Percentiles rank a stretch among this genome's conserved stretches.
Evolutionary conservation across 2,113 vertebrate species (phyloP).

Genomic region (Crocuta crocuta): DNA sequence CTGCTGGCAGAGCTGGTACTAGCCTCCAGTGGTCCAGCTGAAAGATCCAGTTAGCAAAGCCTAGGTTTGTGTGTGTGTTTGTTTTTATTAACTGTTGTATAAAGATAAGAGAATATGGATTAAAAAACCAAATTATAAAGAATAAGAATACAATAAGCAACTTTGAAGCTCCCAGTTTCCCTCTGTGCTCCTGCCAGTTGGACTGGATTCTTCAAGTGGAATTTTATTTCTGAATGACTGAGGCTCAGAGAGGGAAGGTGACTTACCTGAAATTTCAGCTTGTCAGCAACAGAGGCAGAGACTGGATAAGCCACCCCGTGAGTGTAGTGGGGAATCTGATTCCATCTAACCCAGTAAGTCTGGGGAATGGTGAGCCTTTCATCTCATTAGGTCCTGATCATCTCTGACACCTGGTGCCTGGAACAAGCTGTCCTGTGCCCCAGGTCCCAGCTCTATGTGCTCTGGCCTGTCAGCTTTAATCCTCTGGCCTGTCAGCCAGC

Average conservation of each 20-base stretch:
- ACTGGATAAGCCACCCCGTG: background rate
- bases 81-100: slow-evolving; percentile 33
- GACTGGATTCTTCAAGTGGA: background rate
- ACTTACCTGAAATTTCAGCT: slow-evolving; percentile 14
- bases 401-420: slow-evolving; percentile 65
- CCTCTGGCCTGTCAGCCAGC: slow-evolving; percentile 48
- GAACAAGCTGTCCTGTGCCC: slow-evolving; percentile 77
- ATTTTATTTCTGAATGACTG: slow-evolving; percentile 56
- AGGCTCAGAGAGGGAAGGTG: background rate
- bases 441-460: slow-evolving; percentile 29
- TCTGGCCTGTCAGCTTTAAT: slow-evolving; percentile 64
- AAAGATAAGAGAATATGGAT: slow-evolving; percentile 39
- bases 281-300: background rate
- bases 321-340: slow-evolving; percentile 15
- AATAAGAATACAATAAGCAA: background rate
- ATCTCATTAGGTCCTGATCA: background rate
- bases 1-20: slow-evolving; percentile 42
- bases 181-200: background rate
- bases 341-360: slow-evolving; percentile 10
- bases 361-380: slow-evolving; percentile 43
- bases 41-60: background rate
- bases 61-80: background rate
- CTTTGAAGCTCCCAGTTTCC: background rate
- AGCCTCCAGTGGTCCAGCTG: background rate
- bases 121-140: slow-evolving; percentile 10